Evolutionary conservation across 2,888 invertebrate species (phyloP), one percentile per base, ranked within the genome.

Genomic region (Ectobius pallidus): DNA sequence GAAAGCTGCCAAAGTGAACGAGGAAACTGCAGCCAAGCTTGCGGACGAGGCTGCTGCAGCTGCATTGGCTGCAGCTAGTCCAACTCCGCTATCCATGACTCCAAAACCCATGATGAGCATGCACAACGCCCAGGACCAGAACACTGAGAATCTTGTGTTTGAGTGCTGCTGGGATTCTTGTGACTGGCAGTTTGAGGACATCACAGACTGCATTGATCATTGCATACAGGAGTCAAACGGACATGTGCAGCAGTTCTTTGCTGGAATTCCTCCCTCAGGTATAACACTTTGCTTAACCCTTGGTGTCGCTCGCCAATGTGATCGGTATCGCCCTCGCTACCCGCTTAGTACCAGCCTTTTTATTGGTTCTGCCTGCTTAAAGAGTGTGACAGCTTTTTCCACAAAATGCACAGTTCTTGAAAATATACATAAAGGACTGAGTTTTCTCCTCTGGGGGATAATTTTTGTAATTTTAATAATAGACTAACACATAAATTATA

Each of bases 111-210:
- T n/a, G 77, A 44, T 18, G 18, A 44, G 18, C 16, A 16, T 25
- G 16, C 20, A 42, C 14, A n/a, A 25, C 27, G 1, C 25, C 3
- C 65, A 65, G 14, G 65, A 65, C 0, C 42, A 30, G 44, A 4
- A 7, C 7, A 1, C 16, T 18, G 65, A 65, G 3, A 22, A 65
- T 65, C 3, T 63, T 39, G 90, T 95, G 0, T 96, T 88, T 81
- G 95, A 96, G 80, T 96, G 96, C 79, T 87, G 90, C 34, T 97
- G 97, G 97, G 94, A 94, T 79, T 91, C 89, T 69, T 97, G 97
- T 82, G 96, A 97, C 83, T 94, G 87, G 82, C 96, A 97, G 83
- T 97, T 96, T 80, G 97, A 97, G 80, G 95, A 96, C 77, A 86
- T 93, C 70, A 83, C 89, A 0, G 97, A 97, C 81, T 93, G 95